phyloP scores from a whole-genome alignment of 1,140 invertebrate species.

The Sinonovacula constricta region DNA sequence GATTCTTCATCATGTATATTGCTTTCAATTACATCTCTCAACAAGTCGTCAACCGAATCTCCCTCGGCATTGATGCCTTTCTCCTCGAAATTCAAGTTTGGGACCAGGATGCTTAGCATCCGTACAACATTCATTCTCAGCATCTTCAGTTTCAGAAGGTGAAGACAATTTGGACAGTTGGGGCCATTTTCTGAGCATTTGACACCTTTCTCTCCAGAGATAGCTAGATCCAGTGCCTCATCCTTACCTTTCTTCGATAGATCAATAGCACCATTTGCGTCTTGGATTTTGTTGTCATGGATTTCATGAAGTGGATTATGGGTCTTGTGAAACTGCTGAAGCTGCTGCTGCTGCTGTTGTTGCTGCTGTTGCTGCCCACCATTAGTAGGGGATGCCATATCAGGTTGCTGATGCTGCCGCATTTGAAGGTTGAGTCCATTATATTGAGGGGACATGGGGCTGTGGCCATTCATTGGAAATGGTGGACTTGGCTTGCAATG shows the following conservation, averaged over 20 bases:
- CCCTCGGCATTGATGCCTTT: conserved; percentile 75
- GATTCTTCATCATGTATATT: conserved; percentile 75
- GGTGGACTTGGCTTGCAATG: conserved; percentile 61
- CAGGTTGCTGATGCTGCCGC: conserved; percentile 42
- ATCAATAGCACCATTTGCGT: conserved; percentile 68
- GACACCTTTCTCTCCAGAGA: conserved; percentile 46
- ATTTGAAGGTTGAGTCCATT: conserved; percentile 53
- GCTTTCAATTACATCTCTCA: conserved; percentile 78
- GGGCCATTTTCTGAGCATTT: conserved; percentile 44
- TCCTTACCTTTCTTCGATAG: conserved; percentile 62
- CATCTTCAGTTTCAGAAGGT: conserved; percentile 70
- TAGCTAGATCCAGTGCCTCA: conserved; percentile 49
- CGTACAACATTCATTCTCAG: conserved; percentile 74
- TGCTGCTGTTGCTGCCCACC: conserved; percentile 16
- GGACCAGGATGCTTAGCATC: conserved; percentile 76
- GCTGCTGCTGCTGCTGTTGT: conserved; percentile 44
- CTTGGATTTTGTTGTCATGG: conserved; percentile 56
- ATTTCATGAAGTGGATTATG: conserved; percentile 58
- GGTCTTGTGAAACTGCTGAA: conserved; percentile 42
- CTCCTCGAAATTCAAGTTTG: conserved; percentile 76
- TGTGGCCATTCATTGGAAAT: conserved; percentile 58
- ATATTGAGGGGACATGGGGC: conserved; percentile 36
- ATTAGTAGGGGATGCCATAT: conserved; percentile 38
- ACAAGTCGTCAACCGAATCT: conserved; percentile 75
- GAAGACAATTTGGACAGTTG: conserved; percentile 66